Percentiles rank a stretch among this genome's conserved stretches.
Evolutionary conservation across 1,140 invertebrate genomes (phyloP).

Genomic region (Dryas iulia): DNA sequence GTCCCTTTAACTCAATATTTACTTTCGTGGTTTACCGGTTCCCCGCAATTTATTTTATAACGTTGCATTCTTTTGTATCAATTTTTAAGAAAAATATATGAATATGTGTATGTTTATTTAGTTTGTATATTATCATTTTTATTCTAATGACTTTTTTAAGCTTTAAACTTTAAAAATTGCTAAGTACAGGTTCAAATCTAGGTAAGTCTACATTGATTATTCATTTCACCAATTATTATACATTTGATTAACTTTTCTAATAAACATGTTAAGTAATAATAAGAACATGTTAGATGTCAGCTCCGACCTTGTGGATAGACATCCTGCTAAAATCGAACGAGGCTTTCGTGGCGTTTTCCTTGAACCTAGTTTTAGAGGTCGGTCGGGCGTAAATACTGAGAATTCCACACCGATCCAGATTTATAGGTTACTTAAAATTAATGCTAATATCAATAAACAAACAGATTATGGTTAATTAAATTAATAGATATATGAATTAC

Average conservation of each 20-base stretch:
- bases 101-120: neutral
- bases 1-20: constrained; percentile 27
- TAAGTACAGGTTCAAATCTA: neutral
- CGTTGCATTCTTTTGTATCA: neutral
- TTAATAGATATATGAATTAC: neutral
- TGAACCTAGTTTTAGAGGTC: constrained; percentile 39
- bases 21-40: constrained; percentile 13
- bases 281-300: constrained; percentile 13
- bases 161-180: neutral
- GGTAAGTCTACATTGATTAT: neutral
- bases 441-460: neutral
- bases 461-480: neutral
- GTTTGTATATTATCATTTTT: neutral
- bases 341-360: constrained; percentile 35
- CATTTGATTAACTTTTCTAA: neutral
- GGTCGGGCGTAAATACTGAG: constrained; percentile 16
- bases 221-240: neutral
- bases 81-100: neutral
- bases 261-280: neutral
- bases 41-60: constrained; percentile 2
- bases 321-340: constrained; percentile 39
- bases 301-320: constrained; percentile 22
- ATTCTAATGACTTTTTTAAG: neutral
- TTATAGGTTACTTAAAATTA: constrained; percentile 1
- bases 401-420: constrained; percentile 13